phyloP scores from a whole-genome alignment of 2,113 vertebrate species.

The Megaleporinus macrocephalus region DNA sequence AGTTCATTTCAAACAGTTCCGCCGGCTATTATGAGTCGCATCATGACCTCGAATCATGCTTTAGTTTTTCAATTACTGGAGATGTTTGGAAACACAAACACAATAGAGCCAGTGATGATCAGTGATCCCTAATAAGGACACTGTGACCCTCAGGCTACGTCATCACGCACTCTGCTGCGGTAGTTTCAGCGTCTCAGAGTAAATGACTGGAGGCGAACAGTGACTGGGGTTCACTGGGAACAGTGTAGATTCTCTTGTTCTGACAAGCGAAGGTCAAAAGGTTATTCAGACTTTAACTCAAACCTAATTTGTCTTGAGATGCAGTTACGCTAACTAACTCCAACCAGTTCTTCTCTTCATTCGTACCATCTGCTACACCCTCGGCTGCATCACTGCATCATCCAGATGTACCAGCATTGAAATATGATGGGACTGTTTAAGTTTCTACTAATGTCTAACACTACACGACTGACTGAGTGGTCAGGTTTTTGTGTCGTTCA shows the following conservation, averaged over 20 bases:
- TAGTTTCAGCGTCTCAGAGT: neutral
- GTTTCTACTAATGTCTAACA: too few relatives aligned
- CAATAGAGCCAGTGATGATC: neutral
- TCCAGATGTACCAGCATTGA: too few relatives aligned
- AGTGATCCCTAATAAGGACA: neutral
- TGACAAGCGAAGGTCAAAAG: neutral
- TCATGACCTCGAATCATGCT: neutral
- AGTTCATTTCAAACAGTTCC: slow-evolving; percentile 1
- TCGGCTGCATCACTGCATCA: too few relatives aligned
- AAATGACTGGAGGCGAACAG: too few relatives aligned
- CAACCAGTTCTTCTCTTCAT: too few relatives aligned
- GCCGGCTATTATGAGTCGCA: neutral
- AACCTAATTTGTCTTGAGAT: too few relatives aligned
- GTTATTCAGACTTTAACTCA: neutral
- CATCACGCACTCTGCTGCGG: neutral
- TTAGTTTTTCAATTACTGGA: neutral
- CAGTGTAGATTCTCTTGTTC: neutral
- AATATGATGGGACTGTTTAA: too few relatives aligned
- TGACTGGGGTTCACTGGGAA: too few relatives aligned
- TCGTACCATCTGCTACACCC: too few relatives aligned
- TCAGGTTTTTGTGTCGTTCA: too few relatives aligned
- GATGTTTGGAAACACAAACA: neutral
- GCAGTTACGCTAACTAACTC: too few relatives aligned
- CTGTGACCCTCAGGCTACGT: neutral
- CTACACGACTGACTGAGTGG: too few relatives aligned